Percentiles rank a stretch among this genome's conserved stretches.
These are phyloP conservation scores for Acrobasis suavella DNA, from an alignment of 2,888 invertebrate species.

Conservation along the genomic window DNA sequence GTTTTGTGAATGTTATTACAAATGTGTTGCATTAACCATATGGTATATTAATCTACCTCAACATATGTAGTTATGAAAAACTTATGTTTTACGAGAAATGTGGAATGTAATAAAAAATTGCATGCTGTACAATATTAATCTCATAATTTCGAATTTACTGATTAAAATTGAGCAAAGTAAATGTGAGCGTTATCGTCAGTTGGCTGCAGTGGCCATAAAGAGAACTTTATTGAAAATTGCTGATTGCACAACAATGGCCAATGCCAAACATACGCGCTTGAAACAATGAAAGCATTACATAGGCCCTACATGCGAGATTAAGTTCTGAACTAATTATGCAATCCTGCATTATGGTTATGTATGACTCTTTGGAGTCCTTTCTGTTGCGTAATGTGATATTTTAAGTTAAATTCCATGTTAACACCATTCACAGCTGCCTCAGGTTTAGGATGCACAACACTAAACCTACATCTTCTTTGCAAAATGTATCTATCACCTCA, in stretches of 20 bases:
- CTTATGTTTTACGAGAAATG: too few species aligned
- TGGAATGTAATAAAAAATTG: too few species aligned
- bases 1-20: too few species aligned
- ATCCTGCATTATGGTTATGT: conserved; percentile 14
- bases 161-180: conserved; percentile 52
- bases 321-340: conserved; percentile 20
- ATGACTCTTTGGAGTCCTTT: neutral
- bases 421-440: too few species aligned
- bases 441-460: too few species aligned
- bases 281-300: conserved; percentile 64
- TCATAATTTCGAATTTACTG: conserved; percentile 60
- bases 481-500: too few species aligned
- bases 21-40: too few species aligned
- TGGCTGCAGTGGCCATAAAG: conserved; percentile 62
- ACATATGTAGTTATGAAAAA: too few species aligned
- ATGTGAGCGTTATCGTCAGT: conserved; percentile 59
- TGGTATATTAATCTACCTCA: too few species aligned
- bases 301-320: conserved; percentile 22
- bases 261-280: conserved; percentile 53
- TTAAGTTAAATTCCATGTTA: neutral
- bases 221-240: conserved; percentile 76
- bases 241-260: conserved; percentile 77
- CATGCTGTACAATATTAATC: conserved; percentile 55
- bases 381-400: neutral
- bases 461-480: too few species aligned